Conservation (phyloP, 1,140 invertebrate genomes). For the Eumaeus atala region DNA sequence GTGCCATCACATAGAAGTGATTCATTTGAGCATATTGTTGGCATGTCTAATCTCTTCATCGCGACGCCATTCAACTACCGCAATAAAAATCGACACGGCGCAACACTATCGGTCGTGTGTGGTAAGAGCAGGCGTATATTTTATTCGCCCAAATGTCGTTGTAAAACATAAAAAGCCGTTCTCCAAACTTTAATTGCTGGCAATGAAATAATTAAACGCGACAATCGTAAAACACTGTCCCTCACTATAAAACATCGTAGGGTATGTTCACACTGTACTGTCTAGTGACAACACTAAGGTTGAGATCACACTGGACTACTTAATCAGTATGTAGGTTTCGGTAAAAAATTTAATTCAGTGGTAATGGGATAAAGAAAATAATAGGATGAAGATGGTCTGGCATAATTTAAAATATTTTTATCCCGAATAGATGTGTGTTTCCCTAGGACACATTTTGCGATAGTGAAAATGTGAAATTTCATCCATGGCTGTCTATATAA, state of each 20-base stretch:
- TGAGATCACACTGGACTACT: neutral
- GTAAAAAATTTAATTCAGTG: too few species aligned
- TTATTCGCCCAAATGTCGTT: constrained; percentile 68
- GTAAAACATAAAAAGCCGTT: constrained; percentile 67
- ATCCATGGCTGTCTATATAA: too few species aligned
- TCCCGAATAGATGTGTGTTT: too few species aligned
- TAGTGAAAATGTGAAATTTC: too few species aligned
- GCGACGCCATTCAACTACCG: neutral
- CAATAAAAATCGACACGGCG: constrained; percentile 40
- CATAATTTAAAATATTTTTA: too few species aligned
- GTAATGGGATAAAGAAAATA: too few species aligned
- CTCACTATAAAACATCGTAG: constrained; percentile 52
- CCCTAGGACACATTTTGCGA: too few species aligned
- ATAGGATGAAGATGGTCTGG: too few species aligned
- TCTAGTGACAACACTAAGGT: neutral
- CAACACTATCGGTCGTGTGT: constrained; percentile 66
- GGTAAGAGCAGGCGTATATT: constrained; percentile 55
- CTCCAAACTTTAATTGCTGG: constrained; percentile 69
- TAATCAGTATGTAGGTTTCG: too few species aligned
- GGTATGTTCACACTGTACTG: neutral
- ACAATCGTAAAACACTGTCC: constrained; percentile 68
- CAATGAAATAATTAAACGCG: constrained; percentile 73
- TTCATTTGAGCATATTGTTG: neutral
- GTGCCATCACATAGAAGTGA: too few species aligned
- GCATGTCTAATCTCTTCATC: neutral